These are phyloP conservation scores for Drosophila cognata DNA, from an alignment of 2,888 invertebrate species.

Conservation along the genomic window DNA sequence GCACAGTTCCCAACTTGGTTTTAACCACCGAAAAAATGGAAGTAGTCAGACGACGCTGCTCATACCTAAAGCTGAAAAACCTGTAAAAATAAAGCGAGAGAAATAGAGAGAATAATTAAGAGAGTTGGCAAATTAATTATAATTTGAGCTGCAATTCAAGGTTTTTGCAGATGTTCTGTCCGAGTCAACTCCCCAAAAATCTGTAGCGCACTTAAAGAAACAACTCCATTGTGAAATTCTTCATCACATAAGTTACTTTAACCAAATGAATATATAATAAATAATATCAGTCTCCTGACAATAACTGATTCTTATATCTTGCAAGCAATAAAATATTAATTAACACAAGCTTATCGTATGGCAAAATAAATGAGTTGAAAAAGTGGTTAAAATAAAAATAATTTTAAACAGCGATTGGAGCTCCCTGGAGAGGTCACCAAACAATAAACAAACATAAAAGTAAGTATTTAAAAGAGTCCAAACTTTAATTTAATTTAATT, in stretches of 20 bases:
- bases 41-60: slow-evolving; percentile 80
- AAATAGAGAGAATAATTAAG: neutral
- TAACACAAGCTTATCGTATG: neutral
- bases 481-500: too few relatives aligned
- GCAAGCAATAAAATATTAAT: neutral
- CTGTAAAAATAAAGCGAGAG: slow-evolving; percentile 54
- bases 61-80: slow-evolving; percentile 79
- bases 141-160: neutral
- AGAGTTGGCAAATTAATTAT: neutral
- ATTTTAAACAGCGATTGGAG: neutral
- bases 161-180: neutral
- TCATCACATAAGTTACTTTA: neutral
- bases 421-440: neutral
- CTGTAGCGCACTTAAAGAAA: neutral
- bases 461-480: neutral
- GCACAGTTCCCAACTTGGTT: slow-evolving; percentile 81
- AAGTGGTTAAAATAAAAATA: neutral
- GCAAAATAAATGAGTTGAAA: neutral
- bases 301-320: neutral
- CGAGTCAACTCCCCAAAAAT: neutral
- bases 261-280: too few relatives aligned
- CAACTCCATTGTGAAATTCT: neutral
- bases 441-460: neutral
- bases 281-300: neutral
- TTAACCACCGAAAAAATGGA: slow-evolving; percentile 71